phyloP scores from a whole-genome alignment of 2,888 invertebrate species.

The Philaethria dido region DNA sequence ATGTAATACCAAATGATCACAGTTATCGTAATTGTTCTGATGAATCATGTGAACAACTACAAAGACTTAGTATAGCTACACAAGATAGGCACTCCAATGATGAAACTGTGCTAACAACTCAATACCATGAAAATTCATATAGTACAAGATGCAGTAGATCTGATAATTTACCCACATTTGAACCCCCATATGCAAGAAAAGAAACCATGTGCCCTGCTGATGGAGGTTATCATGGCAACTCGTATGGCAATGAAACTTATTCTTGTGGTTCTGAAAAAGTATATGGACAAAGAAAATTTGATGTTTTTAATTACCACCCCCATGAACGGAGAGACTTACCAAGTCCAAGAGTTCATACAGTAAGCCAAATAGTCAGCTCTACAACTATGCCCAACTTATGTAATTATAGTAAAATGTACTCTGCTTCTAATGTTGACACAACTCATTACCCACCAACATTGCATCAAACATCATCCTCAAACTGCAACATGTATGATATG shows the following conservation, averaged over 20 bases:
- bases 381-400: conserved; percentile 80
- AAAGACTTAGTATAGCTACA: conserved; percentile 72
- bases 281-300: conserved; percentile 72
- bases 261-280: conserved; percentile 72
- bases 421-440: conserved; percentile 58
- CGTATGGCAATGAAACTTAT: conserved; percentile 70
- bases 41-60: conserved; percentile 65
- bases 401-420: conserved; percentile 68
- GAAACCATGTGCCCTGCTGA: conserved; percentile 66
- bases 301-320: conserved; percentile 72
- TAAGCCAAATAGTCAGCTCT: conserved; percentile 77
- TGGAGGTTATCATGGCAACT: conserved; percentile 70
- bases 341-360: conserved; percentile 72
- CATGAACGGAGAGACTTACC: conserved; percentile 66
- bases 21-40: conserved; percentile 65
- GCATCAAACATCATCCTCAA: conserved; percentile 64
- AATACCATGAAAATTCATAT: conserved; percentile 66
- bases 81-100: conserved; percentile 70
- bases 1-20: conserved; percentile 61
- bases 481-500: conserved; percentile 70
- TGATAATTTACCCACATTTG: conserved; percentile 65
- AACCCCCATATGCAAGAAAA: conserved; percentile 66
- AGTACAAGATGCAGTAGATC: conserved; percentile 57
- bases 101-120: conserved; percentile 65
- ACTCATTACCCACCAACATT: conserved; percentile 63